A percentile compares a stretch with the other conserved stretches of the same genome.
Conservation (phyloP, 2,888 invertebrate genomes). For the Teinopalpus imperialis region DNA sequence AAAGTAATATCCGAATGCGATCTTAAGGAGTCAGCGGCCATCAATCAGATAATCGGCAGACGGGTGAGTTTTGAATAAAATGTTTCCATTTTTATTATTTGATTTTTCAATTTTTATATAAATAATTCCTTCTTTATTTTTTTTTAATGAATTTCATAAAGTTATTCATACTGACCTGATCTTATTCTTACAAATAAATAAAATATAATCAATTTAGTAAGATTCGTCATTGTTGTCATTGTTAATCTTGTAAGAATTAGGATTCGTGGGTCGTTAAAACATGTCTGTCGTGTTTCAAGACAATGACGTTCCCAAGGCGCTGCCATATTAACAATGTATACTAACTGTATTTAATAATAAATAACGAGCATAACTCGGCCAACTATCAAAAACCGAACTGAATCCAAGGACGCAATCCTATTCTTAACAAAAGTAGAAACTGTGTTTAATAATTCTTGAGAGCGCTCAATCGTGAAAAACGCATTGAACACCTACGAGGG, state of each 20-base stretch:
- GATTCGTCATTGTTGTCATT: conserved; percentile 38
- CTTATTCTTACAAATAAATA: conserved; percentile 4
- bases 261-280: conserved; percentile 46
- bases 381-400: conserved; percentile 46
- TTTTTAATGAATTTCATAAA: conserved; percentile 5
- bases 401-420: conserved; percentile 48
- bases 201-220: conserved; percentile 6
- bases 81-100: conserved; percentile 5
- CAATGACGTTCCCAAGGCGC: conserved; percentile 41
- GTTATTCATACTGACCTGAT: conserved; percentile 21
- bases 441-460: conserved; percentile 27
- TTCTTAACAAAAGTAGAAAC: conserved; percentile 75
- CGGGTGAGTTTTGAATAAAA: conserved; percentile 87
- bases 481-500: conserved; percentile 32
- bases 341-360: conserved; percentile 63
- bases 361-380: conserved; percentile 41
- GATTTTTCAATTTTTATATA: neutral
- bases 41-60: conserved; percentile 99
- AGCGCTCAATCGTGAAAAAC: conserved; percentile 30
- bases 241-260: conserved; percentile 76
- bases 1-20: conserved; percentile 99
- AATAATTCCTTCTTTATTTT: too few relatives aligned
- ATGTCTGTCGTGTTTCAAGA: conserved; percentile 42
- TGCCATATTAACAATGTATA: conserved; percentile 49
- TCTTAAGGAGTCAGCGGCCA: conserved; percentile 98